Conservation (phyloP, 2,113 vertebrate species). For the Gambusia holbrooki region DNA sequence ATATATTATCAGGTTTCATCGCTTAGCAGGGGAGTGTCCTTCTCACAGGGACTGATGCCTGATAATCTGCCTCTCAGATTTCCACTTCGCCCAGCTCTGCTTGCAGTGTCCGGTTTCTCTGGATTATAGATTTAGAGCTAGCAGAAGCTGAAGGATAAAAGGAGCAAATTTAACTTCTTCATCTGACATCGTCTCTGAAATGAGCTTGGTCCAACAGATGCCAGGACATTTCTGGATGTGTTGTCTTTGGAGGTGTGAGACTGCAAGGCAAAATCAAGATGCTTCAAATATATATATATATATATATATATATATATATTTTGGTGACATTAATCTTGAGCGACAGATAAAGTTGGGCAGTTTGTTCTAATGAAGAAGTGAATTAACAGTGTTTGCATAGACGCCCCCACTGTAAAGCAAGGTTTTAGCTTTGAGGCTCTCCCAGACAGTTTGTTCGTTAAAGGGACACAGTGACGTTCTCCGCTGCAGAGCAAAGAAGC, state of each 20-base stretch:
- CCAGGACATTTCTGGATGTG: conserved; percentile 54
- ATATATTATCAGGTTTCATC: conserved; percentile 50
- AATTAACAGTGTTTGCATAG: conserved; percentile 11
- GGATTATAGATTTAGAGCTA: conserved; percentile 24
- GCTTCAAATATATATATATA: conserved; percentile 7
- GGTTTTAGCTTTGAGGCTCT: conserved; percentile 32
- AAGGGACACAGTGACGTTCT: conserved; percentile 28
- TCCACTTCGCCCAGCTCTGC: conserved; percentile 23
- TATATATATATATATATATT: background rate
- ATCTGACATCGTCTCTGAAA: conserved; percentile 22
- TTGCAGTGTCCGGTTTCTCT: conserved; percentile 9
- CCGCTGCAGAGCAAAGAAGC: conserved; percentile 23
- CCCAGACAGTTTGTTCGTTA: conserved; percentile 18
- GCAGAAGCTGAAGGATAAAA: conserved; percentile 27
- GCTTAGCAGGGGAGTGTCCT: conserved; percentile 45
- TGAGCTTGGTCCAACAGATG: conserved; percentile 25
- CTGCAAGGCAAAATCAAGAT: conserved; percentile 23
- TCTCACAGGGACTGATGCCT: conserved; percentile 25
- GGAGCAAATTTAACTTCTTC: conserved; percentile 19
- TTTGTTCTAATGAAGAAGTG: conserved; percentile 11
- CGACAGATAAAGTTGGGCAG: conserved; percentile 10
- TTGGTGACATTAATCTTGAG: conserved; percentile 50
- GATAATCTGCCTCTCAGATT: conserved; percentile 48
- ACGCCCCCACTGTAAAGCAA: conserved; percentile 22
- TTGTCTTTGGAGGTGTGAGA: conserved; percentile 68